Conservation (phyloP, 2,888 invertebrate species). For the Branchellion lobata region DNA sequence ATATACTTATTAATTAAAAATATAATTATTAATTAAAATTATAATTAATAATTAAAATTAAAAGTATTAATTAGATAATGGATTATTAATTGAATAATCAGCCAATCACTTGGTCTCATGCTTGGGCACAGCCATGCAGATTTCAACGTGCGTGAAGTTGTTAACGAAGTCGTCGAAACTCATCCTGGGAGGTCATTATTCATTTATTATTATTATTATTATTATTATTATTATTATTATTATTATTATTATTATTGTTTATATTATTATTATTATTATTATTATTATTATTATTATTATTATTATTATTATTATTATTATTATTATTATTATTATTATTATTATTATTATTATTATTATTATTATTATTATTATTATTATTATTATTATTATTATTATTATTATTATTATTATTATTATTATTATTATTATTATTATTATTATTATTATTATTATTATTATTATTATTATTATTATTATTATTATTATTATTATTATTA, state of each 20-base stretch:
- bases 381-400: neutral
- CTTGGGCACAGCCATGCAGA: conserved; percentile 72
- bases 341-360: neutral
- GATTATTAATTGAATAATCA: too few relatives aligned
- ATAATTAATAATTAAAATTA: too few relatives aligned
- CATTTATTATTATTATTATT: neutral
- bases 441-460: neutral
- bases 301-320: too few relatives aligned
- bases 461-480: neutral
- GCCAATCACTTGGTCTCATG: conserved; percentile 50
- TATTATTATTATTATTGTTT: neutral
- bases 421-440: neutral
- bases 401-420: neutral
- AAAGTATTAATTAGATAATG: too few relatives aligned
- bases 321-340: too few relatives aligned
- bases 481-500: neutral
- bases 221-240: neutral
- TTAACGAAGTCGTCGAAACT: conserved; percentile 77
- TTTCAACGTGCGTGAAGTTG: conserved; percentile 84
- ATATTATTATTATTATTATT: neutral
- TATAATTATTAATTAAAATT: too few relatives aligned
- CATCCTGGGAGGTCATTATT: conserved; percentile 58
- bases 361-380: neutral
- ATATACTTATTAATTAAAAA: too few relatives aligned
- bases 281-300: too few relatives aligned